phyloP scores from a whole-genome alignment of 2,888 invertebrate genomes.

The Yponomeuta plumbellus region DNA sequence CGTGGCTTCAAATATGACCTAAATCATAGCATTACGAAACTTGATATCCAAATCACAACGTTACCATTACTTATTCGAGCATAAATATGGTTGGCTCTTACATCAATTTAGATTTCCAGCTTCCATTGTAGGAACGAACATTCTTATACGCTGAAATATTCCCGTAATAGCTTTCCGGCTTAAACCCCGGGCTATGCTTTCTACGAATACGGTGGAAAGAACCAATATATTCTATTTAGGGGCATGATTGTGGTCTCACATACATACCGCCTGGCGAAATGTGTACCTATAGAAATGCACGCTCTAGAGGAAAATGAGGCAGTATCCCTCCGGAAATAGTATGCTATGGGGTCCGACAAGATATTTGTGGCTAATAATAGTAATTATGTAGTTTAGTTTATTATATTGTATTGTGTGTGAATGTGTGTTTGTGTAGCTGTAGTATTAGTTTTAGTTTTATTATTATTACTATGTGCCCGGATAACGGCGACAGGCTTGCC shows the following conservation, averaged over 20 bases:
- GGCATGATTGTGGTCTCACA: background rate
- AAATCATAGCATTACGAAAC: background rate
- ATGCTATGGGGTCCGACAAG: too few relatives aligned
- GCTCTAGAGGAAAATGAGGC: background rate
- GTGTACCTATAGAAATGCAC: background rate
- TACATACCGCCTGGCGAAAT: background rate
- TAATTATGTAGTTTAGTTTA: too few relatives aligned
- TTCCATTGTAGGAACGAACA: slow-evolving; percentile 1
- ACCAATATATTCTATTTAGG: slow-evolving; percentile 3
- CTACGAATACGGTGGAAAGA: background rate
- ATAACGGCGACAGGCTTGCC: too few relatives aligned
- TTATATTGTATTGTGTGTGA: too few relatives aligned
- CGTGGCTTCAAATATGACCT: background rate
- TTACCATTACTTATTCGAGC: background rate
- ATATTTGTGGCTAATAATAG: too few relatives aligned
- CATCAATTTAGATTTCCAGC: background rate
- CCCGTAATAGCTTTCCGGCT: slow-evolving; percentile 2
- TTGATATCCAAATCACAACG: background rate
- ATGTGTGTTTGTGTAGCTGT: too few relatives aligned
- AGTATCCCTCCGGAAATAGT: background rate
- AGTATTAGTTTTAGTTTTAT: too few relatives aligned
- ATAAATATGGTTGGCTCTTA: background rate
- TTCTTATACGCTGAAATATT: background rate
- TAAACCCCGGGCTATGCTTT: background rate
- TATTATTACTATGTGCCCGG: too few relatives aligned